Evolutionary conservation across 92 coral and sea anemone genomes (phyloP), one percentile per base, ranked within the genome.

Genomic region (Bergia puertoricense): DNA sequence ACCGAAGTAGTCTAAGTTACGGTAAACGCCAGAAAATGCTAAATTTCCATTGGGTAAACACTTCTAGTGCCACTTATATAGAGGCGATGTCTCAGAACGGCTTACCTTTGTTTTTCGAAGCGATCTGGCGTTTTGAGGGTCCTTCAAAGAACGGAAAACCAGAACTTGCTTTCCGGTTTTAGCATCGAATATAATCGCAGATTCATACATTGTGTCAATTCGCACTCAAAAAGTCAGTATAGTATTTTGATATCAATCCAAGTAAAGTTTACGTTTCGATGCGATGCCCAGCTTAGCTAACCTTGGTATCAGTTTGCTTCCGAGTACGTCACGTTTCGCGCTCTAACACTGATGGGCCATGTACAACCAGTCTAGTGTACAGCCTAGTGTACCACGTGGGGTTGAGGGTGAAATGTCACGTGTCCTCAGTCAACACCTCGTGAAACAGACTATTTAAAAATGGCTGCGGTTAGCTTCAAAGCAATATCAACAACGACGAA

Each of bases 161-260:
- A 84, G 42, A 4, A 84, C 66, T 71, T 84, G 78, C 75, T 84
- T 71, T 5, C 87, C 87, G 20, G 66, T 45, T 14, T 69, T 84
- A 10, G 87, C 87, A 71, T 45, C 77, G 23, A 84, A 84, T 43
- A 84, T 74, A 38, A 84, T 68, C 22, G 71, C 68, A n/a, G 87
- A 84, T 39, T 84, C 87, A 38, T 48, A 71, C 79, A 84, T 84
- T 37, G 10, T 80, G 23, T 46, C 46, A 30, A 30, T 77, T 75
- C 44, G 23, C 75, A 23, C 30, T 39, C 75, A n/a, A 9, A 69
- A 23, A 69, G 5, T 6, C 41, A 8, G 42, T 39, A 11, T 14
- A 40, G 40, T 74, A 40, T 74, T 74, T 10, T 11, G 78, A 62
- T 1, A 20, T 20, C 23, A 62, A 22, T 62, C 6, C 69, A 16